phyloP scores from a whole-genome alignment of 2,888 invertebrate genomes.

The Anticlea derivata region DNA sequence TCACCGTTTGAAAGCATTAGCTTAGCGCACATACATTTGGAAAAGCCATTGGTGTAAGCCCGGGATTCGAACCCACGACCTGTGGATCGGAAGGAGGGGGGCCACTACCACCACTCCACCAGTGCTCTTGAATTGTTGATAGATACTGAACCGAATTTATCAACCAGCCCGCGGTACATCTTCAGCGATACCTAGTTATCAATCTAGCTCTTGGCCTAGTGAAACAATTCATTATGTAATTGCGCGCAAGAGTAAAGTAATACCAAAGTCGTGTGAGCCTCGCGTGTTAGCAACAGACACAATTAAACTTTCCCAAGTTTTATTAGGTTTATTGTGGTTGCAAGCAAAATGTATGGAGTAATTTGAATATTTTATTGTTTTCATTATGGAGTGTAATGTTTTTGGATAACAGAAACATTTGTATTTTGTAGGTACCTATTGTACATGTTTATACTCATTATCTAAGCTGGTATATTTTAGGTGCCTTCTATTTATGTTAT shows the following conservation, averaged over 20 bases:
- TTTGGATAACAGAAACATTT: background rate
- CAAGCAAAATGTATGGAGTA: slow-evolving; percentile 12
- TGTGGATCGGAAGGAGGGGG: no score
- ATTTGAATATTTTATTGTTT: slow-evolving; percentile 17
- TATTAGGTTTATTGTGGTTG: slow-evolving; percentile 31
- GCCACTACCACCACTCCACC: no score
- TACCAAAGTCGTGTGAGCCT: slow-evolving; percentile 52
- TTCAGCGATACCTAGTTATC: no score
- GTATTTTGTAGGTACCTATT: background rate
- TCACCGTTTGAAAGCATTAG: no score
- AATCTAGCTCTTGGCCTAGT: slow-evolving; percentile 19
- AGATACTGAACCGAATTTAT: no score
- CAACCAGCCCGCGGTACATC: no score
- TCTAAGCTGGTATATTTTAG: no score
- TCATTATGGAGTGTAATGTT: slow-evolving; percentile 1
- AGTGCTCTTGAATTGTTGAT: no score
- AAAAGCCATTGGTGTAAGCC: no score
- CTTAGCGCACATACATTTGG: no score
- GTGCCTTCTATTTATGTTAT: no score
- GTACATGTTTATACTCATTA: background rate
- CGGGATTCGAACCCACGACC: no score
- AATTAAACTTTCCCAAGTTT: slow-evolving; percentile 48
- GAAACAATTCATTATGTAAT: slow-evolving; percentile 40
- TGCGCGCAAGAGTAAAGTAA: slow-evolving; percentile 43
- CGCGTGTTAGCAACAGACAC: slow-evolving; percentile 45